These are phyloP conservation scores for Mirza zaza DNA, from an alignment of 2,113 vertebrate species.

Conservation along the genomic window DNA sequence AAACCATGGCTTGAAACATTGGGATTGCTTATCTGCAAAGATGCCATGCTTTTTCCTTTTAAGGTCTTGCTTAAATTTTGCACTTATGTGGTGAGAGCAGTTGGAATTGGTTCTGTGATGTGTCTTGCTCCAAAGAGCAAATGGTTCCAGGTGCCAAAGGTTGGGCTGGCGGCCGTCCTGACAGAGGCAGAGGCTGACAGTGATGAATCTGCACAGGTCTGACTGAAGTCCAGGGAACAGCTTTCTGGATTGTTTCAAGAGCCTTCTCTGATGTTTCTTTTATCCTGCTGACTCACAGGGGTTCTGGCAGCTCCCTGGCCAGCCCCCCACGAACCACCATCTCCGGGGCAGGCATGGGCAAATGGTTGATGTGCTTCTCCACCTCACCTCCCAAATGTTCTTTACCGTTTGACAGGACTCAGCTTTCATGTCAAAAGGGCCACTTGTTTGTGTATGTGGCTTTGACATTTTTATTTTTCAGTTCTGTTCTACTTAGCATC, in stretches of 20 bases:
- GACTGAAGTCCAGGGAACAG: not conserved
- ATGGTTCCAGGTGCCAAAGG: not conserved
- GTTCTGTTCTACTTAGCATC: not conserved
- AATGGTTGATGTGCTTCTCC: not conserved
- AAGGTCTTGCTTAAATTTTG: not conserved
- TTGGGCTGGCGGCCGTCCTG: not conserved
- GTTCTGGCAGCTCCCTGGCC: not conserved
- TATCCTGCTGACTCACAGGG: not conserved
- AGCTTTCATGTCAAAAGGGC: slow-evolving; percentile 37
- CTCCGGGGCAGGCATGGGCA: not conserved
- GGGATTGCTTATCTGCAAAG: not conserved
- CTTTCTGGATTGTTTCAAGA: not conserved
- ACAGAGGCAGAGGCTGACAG: not conserved
- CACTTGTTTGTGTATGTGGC: not conserved
- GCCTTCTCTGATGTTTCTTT: not conserved
- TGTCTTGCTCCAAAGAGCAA: not conserved
- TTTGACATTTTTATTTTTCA: slow-evolving; percentile 32
- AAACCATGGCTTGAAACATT: not conserved
- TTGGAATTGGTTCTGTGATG: not conserved
- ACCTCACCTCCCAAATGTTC: not conserved
- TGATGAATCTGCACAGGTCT: not conserved
- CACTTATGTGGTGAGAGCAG: not conserved
- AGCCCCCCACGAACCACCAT: not conserved
- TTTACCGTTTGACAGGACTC: not conserved
- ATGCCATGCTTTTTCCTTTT: not conserved